Evolutionary conservation across 2,888 invertebrate genomes (phyloP), one percentile per base, ranked within the genome.

Genomic region (Drosophila koepferae): DNA sequence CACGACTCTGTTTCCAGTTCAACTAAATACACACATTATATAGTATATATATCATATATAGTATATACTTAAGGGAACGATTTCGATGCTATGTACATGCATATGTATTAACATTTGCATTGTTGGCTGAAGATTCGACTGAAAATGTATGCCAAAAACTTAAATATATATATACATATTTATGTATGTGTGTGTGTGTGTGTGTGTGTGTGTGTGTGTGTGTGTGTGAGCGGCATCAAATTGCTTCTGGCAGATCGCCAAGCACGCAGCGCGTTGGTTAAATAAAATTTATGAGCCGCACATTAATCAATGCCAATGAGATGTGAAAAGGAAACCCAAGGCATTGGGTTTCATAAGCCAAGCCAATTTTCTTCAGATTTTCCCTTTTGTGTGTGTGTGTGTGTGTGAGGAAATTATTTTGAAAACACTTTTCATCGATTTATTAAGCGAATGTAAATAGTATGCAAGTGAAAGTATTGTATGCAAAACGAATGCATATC

Each of bases 381-480:
- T 14, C 16, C 7, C 12, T 40, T 14, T 40, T 14, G 6, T 40
- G 16, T 16, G 9, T 16, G 1, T 6, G 28, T 16, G 6, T 16
- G 14, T 40, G 14, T 31, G 38, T 46, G 51, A n/a, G n/a, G 28
- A 51, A 61, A 61, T 40, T 14, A 7, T 36, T 51, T 41, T 16
- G 31, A 43, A 38, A 40, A 28, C 16, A 18, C 41, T 44, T 66
- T 68, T 66, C 51, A 53, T 54, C n/a, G 58, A 44, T 53, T 53
- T 53, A n/a, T 23, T 34, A 14, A 56, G 23, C 38, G 38, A 38
- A 28, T 64, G 48, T 3, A 20, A 62, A 65, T 38, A 20, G 20
- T 20, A n/a, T 64, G 51, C 58, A 66, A 46, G 69, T 61, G 69
- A 69, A 69, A 69, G 69, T 59, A 12, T 34, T 49, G 10, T 61